Conservation (phyloP, 2,888 invertebrate genomes). For the Spodoptera littoralis region DNA sequence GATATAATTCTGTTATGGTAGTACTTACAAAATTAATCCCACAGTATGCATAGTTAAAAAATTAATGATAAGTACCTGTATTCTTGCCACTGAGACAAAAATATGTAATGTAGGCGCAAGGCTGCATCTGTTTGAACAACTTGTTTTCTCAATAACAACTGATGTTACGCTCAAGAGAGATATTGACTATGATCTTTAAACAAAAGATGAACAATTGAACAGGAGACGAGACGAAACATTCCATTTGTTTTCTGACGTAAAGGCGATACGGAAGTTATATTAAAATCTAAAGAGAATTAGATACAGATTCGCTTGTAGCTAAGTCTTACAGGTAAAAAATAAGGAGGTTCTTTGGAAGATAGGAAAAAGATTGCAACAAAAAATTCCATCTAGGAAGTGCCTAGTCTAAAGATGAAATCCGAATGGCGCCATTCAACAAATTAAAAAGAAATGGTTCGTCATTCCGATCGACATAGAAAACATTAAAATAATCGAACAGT, state of each 20-base stretch:
- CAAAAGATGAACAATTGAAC: conserved; percentile 45
- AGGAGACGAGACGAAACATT: conserved; percentile 7
- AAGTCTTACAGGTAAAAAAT: background rate
- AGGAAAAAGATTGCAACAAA: conserved; percentile 1
- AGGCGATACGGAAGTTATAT: conserved; percentile 26
- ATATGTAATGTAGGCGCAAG: conserved; percentile 45
- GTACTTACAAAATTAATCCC: too few relatives aligned
- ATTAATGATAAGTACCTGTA: conserved; percentile 22
- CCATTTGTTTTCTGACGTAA: conserved; percentile 24
- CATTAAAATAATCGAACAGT: conserved; percentile 17
- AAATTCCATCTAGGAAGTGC: conserved; percentile 5
- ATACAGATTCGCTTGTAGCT: conserved; percentile 2
- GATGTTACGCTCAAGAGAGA: conserved; percentile 26
- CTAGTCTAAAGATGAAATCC: background rate
- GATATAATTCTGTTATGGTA: too few relatives aligned
- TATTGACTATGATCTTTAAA: conserved; percentile 30
- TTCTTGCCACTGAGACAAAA: conserved; percentile 29
- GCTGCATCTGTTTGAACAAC: conserved; percentile 63
- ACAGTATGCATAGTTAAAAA: conserved; percentile 1
- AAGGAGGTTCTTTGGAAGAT: background rate
- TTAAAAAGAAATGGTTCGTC: conserved; percentile 19
- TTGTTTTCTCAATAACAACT: conserved; percentile 59
- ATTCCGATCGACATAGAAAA: conserved; percentile 24
- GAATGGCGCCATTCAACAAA: conserved; percentile 10
- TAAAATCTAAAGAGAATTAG: conserved; percentile 8